Conservation (phyloP, 2,113 vertebrate genomes). For the Pygoscelis adeliae region DNA sequence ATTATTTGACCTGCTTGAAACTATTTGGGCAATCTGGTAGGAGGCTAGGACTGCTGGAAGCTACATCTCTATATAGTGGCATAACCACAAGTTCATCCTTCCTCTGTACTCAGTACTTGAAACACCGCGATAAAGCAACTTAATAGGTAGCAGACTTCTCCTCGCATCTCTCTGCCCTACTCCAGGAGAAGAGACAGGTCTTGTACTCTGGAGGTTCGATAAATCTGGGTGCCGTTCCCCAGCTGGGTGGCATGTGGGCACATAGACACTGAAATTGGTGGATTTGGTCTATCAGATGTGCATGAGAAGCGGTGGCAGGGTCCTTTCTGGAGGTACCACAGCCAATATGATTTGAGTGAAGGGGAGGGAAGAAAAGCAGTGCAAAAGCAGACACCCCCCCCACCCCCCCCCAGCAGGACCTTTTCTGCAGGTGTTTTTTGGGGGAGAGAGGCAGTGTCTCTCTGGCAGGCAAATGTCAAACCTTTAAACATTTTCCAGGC, state of each 20-base stretch:
- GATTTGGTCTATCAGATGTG: neutral
- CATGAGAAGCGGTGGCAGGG: neutral
- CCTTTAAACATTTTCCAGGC: neutral
- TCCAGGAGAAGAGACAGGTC: neutral
- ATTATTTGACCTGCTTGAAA: neutral
- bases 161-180: neutral
- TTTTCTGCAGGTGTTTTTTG: neutral
- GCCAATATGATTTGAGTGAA: neutral
- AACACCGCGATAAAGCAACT: neutral
- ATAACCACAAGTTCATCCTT: neutral
- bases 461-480: neutral
- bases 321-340: neutral
- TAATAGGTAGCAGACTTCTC: neutral
- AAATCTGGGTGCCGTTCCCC: neutral
- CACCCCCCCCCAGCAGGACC: neutral
- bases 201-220: neutral
- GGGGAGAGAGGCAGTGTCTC: neutral
- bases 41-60: neutral
- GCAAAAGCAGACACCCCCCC: neutral
- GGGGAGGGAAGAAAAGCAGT: neutral
- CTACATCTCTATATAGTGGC: neutral
- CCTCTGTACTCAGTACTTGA: neutral
- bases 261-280: neutral
- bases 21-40: neutral
- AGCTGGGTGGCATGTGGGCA: fast-evolving